Conservation (phyloP, 2,113 vertebrate species). For the Ceyx margarethae region DNA sequence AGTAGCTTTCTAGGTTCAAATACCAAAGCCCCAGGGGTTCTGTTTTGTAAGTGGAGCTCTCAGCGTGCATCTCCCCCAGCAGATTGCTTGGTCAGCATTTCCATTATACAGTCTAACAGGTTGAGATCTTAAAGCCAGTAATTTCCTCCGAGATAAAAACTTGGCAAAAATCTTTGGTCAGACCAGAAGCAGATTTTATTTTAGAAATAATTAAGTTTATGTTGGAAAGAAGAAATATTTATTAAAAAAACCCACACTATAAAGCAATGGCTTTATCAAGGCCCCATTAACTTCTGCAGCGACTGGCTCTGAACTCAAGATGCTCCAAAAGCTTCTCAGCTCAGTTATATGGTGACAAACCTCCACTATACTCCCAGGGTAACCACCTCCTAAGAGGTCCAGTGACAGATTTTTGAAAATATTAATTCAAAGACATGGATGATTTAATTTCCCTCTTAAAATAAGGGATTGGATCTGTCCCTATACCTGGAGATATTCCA, state of each 20-base stretch:
- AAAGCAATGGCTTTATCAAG: neutral
- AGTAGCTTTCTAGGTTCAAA: neutral
- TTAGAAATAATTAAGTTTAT: conserved; percentile 9
- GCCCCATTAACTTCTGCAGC: neutral
- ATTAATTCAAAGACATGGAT: neutral
- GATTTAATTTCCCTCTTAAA: neutral
- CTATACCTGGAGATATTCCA: neutral
- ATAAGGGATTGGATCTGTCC: neutral
- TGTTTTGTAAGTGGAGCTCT: neutral
- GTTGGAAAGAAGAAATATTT: neutral
- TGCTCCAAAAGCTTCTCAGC: neutral
- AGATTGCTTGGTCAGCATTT: neutral
- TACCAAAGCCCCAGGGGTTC: neutral
- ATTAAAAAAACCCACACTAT: neutral
- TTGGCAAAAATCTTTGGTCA: neutral
- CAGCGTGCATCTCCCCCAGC: neutral
- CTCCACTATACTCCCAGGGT: neutral
- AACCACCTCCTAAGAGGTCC: neutral
- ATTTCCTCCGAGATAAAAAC: neutral
- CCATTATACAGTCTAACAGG: neutral
- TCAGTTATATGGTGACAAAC: neutral
- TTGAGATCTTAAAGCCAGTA: neutral
- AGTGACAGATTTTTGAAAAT: neutral
- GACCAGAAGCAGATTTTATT: neutral
- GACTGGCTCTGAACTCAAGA: neutral